Percentiles rank a stretch among this genome's conserved stretches.
phyloP scores from a whole-genome alignment of 2,888 invertebrate genomes.

The Sepiola atlantica region DNA sequence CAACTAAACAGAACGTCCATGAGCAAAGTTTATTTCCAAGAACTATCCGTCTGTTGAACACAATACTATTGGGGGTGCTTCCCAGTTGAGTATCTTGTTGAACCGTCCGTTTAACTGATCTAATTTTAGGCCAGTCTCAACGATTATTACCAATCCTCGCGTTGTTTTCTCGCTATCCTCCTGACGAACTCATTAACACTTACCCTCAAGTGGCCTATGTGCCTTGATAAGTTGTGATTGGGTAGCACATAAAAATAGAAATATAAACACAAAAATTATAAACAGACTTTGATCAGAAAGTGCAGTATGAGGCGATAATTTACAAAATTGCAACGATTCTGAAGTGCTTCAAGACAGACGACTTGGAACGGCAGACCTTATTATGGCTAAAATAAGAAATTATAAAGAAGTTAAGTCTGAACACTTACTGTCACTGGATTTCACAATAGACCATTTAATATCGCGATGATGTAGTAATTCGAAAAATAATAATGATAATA shows the following conservation, averaged over 20 bases:
- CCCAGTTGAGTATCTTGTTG: too few relatives aligned
- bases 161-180: too few relatives aligned
- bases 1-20: too few relatives aligned
- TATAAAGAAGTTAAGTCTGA: background rate
- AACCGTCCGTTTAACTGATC: too few relatives aligned
- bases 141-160: too few relatives aligned
- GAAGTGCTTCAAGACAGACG: background rate
- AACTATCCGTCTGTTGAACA: too few relatives aligned
- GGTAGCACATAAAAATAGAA: background rate
- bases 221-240: background rate
- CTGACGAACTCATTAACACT: too few relatives aligned
- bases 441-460: too few relatives aligned
- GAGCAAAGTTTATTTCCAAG: too few relatives aligned
- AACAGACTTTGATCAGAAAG: background rate
- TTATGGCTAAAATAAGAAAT: background rate
- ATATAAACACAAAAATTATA: background rate
- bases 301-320: background rate
- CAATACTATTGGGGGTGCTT: too few relatives aligned
- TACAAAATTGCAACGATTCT: background rate
- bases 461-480: background rate
- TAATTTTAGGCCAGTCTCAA: too few relatives aligned
- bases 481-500: background rate
- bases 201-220: too few relatives aligned
- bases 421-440: background rate
- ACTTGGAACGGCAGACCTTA: background rate